Percentiles rank a stretch among this genome's conserved stretches.
Conservation (phyloP, 2,113 vertebrate genomes). For the Pterophyllum scalare region DNA sequence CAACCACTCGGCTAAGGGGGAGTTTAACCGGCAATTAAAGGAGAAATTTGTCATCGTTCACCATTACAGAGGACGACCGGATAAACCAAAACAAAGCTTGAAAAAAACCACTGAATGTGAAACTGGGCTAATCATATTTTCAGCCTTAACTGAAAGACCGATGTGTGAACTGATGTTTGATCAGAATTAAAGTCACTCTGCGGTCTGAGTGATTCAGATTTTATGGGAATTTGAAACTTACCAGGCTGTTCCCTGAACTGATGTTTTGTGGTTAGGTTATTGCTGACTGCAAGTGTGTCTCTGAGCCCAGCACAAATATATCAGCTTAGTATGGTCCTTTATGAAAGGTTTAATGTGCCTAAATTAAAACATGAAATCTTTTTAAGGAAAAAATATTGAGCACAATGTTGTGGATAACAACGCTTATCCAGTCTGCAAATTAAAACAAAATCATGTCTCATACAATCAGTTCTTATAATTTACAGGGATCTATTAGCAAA, state of each 20-base stretch:
- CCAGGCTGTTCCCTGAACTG: constrained; percentile 21
- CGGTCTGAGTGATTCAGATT: constrained; percentile 18
- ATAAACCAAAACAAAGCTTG: constrained; percentile 26
- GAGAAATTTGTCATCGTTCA: constrained; percentile 38
- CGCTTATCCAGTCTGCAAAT: neutral
- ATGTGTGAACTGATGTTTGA: neutral
- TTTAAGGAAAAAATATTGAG: neutral
- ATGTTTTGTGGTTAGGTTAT: constrained; percentile 2
- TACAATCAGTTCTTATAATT: neutral
- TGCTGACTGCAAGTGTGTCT: neutral
- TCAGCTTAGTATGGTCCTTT: neutral
- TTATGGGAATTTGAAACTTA: constrained; percentile 43
- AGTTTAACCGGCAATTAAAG: constrained; percentile 65
- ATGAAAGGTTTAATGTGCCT: neutral
- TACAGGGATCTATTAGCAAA: neutral
- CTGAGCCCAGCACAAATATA: neutral
- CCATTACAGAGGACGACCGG: neutral
- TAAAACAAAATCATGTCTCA: neutral
- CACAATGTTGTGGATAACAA: neutral
- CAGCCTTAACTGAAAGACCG: neutral
- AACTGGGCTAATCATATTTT: neutral
- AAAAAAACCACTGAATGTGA: neutral
- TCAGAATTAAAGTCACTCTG: neutral
- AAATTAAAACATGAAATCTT: neutral
- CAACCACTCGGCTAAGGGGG: constrained; percentile 53